These are phyloP conservation scores for Microtus montanus DNA, from an alignment of 2,113 vertebrate genomes.

Conservation along the genomic window DNA sequence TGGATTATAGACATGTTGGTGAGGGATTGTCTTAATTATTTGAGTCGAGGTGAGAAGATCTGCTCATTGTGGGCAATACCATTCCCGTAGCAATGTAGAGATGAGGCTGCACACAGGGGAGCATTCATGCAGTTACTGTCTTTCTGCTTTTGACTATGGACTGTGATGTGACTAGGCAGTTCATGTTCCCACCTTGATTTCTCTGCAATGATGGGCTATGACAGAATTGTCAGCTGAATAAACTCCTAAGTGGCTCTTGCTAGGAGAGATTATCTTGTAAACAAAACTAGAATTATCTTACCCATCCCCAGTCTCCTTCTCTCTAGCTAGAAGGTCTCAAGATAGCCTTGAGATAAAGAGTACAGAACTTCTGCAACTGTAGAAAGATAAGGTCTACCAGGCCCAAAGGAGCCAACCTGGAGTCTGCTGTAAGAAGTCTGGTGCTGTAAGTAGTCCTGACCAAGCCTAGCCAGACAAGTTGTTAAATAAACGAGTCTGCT, in stretches of 20 bases:
- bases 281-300: background rate
- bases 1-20: background rate
- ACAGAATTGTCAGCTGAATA: background rate
- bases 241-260: background rate
- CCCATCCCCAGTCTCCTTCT: background rate
- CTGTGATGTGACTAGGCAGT: background rate
- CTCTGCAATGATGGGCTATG: background rate
- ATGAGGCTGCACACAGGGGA: background rate
- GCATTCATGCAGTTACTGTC: background rate
- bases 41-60: background rate
- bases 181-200: background rate
- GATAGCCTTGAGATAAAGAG: background rate
- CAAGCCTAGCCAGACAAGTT: too few relatives aligned
- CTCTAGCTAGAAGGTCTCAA: background rate
- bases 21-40: background rate
- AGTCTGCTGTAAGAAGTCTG: too few relatives aligned
- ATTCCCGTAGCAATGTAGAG: background rate
- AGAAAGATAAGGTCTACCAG: too few relatives aligned
- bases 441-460: too few relatives aligned
- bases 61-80: background rate
- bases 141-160: background rate
- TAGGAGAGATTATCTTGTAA: background rate
- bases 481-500: too few relatives aligned
- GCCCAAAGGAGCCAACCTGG: too few relatives aligned
- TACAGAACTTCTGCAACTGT: background rate